phyloP scores from a whole-genome alignment of 2,888 invertebrate genomes.

The Aphrophora alni region DNA sequence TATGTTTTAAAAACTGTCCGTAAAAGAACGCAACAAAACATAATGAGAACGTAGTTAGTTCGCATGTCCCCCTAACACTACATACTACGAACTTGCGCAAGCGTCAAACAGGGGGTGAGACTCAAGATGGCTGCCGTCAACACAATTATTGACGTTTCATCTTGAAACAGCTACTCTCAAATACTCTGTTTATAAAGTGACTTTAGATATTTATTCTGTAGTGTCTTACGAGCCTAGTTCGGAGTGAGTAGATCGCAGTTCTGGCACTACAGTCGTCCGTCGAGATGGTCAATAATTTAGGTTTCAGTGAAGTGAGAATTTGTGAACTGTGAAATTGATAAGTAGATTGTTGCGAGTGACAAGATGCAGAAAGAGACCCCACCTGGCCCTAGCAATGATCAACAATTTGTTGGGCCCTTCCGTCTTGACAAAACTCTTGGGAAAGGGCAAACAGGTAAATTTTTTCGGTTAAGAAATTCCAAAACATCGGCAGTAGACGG shows the following conservation, averaged over 20 bases:
- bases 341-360: not conserved
- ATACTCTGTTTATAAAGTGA: constrained; percentile 2
- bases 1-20: no score
- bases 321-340: not conserved
- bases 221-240: not conserved
- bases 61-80: not conserved
- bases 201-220: not conserved
- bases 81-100: not conserved
- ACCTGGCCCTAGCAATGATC: constrained; percentile 58
- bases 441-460: constrained; percentile 97
- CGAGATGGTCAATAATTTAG: not conserved
- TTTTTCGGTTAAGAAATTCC: not conserved
- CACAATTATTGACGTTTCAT: not conserved
- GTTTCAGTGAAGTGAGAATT: not conserved
- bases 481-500: not conserved
- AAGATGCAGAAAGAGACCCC: constrained; percentile 38
- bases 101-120: not conserved
- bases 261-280: not conserved
- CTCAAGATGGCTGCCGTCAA: not conserved
- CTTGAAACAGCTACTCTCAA: not conserved
- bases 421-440: constrained; percentile 98
- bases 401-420: constrained; percentile 98
- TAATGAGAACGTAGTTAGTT: not conserved
- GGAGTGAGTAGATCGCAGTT: not conserved
- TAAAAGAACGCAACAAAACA: not conserved